Conservation (phyloP, 2,888 invertebrate species). For the Lingula anatina region DNA sequence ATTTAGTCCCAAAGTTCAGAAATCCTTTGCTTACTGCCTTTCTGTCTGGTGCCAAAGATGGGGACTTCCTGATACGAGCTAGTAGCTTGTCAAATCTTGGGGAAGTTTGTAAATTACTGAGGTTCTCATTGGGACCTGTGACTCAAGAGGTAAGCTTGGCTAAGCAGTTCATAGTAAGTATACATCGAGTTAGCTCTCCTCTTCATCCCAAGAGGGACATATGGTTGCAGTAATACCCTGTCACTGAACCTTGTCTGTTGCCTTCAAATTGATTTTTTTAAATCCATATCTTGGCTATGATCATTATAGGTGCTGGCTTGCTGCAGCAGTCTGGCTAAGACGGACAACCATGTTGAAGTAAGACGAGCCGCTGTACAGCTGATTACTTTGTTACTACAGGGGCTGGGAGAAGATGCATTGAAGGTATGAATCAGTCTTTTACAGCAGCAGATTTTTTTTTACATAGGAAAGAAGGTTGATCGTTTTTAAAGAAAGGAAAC, state of each 20-base stretch:
- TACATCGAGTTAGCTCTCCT: too few relatives aligned
- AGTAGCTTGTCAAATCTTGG: constrained; percentile 80
- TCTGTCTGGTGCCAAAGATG: constrained; percentile 65
- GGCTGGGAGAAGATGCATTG: constrained; percentile 67
- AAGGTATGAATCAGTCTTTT: too few relatives aligned
- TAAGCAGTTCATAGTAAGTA: neutral
- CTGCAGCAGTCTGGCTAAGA: constrained; percentile 64
- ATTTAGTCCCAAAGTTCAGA: constrained; percentile 67
- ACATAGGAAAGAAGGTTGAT: too few relatives aligned
- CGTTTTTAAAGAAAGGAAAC: too few relatives aligned
- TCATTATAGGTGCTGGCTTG: constrained; percentile 65
- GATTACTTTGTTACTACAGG: constrained; percentile 68
- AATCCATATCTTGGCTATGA: too few relatives aligned
- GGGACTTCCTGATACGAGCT: constrained; percentile 69
- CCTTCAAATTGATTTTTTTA: too few relatives aligned
- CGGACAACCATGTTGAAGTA: constrained; percentile 69
- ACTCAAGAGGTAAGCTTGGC: constrained; percentile 63
- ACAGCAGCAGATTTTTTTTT: too few relatives aligned
- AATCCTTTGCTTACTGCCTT: constrained; percentile 67
- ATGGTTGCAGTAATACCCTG: too few relatives aligned
- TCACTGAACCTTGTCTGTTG: too few relatives aligned
- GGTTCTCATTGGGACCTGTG: constrained; percentile 68
- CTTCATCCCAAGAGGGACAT: too few relatives aligned
- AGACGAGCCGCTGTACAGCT: constrained; percentile 75
- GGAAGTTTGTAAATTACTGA: constrained; percentile 70